Percentiles rank a stretch among this genome's conserved stretches.
Evolutionary conservation across 1,140 invertebrate species (phyloP).

Genomic region (Pantala flavescens): DNA sequence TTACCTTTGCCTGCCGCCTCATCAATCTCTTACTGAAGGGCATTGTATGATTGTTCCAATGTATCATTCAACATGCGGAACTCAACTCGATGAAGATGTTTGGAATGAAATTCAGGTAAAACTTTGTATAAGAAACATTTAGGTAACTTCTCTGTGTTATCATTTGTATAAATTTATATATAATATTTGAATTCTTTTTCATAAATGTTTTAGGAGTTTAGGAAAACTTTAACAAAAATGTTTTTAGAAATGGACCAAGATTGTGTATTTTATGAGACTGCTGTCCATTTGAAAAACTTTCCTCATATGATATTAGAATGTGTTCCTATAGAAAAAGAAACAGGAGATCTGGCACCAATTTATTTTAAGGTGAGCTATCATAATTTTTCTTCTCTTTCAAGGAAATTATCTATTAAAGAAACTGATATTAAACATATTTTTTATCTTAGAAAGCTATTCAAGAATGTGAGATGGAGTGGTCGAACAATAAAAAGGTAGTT

Average conservation of each 20-base stretch:
- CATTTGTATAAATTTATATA: not conserved
- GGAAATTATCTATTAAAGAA: not conserved
- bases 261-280: slow-evolving; percentile 87
- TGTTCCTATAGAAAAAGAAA: slow-evolving; percentile 71
- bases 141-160: not conserved
- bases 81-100: slow-evolving; percentile 83
- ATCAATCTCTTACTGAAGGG: slow-evolving; percentile 66
- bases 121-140: slow-evolving; percentile 18
- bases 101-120: slow-evolving; percentile 75
- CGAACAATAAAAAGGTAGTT: slow-evolving; percentile 90
- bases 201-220: slow-evolving; percentile 45
- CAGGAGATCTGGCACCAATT: slow-evolving; percentile 76
- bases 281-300: slow-evolving; percentile 56
- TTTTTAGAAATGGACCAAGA: slow-evolving; percentile 56
- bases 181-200: slow-evolving; percentile 21
- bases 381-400: not conserved
- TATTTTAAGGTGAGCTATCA: slow-evolving; percentile 70
- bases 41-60: slow-evolving; percentile 85
- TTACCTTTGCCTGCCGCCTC: slow-evolving; percentile 63
- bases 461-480: slow-evolving; percentile 91
- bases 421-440: not conserved
- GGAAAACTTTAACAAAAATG: slow-evolving; percentile 64
- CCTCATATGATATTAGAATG: slow-evolving; percentile 85
- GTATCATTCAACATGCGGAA: slow-evolving; percentile 64
- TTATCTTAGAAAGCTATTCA: slow-evolving; percentile 72